Evolutionary conservation across 2,888 invertebrate species (phyloP).

Genomic region (Bembecia ichneumoniformis): DNA sequence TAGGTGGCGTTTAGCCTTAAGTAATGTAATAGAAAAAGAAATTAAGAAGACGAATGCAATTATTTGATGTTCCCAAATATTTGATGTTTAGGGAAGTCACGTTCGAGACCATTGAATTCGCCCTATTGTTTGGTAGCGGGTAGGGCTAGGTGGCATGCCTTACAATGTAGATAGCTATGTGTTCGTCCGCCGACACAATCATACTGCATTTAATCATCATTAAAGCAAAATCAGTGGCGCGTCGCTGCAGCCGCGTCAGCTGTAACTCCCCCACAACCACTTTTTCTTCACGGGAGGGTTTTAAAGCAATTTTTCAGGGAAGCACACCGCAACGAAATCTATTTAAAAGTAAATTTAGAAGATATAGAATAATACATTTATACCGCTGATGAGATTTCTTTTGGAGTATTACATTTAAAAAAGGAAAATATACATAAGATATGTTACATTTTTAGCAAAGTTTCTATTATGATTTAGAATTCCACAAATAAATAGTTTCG

Average conservation of each 20-base stretch:
- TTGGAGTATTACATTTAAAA: too few species aligned
- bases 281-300: conserved; percentile 15
- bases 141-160: neutral
- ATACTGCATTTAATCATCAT: conserved; percentile 69
- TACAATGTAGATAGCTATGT: neutral
- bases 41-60: too few species aligned
- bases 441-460: too few species aligned
- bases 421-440: too few species aligned
- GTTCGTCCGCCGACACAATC: conserved; percentile 53
- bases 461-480: too few species aligned
- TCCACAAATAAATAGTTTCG: too few species aligned
- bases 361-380: too few species aligned
- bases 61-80: neutral
- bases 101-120: neutral
- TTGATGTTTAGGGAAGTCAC: neutral
- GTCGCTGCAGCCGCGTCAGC: conserved; percentile 49
- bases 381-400: too few species aligned
- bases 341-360: conserved; percentile 7
- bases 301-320: conserved; percentile 26
- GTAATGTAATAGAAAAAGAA: too few species aligned
- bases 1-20: too few species aligned
- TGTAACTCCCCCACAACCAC: conserved; percentile 32
- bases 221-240: conserved; percentile 61
- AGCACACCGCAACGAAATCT: conserved; percentile 5
- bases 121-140: neutral